A percentile compares a stretch with the other conserved stretches of the same genome.
phyloP scores from a whole-genome alignment of 2,113 vertebrate species.

The Cryptotis parvus region DNA sequence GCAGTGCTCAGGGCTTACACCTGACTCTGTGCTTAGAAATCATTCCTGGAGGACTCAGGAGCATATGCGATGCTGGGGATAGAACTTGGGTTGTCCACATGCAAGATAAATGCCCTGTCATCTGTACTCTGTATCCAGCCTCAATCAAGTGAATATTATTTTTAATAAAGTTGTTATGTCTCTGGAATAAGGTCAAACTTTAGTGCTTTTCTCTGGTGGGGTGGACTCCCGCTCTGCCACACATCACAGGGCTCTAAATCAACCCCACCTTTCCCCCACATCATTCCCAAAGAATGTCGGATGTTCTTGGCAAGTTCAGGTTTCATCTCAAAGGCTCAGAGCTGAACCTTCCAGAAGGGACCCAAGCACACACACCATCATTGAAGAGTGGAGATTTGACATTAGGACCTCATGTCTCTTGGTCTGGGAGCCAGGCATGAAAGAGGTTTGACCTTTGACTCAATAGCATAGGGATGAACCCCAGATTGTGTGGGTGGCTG shows the following conservation, averaged over 20 bases:
- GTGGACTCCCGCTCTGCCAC: background rate
- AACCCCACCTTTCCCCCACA: background rate
- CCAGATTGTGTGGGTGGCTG: background rate
- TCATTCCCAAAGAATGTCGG: background rate
- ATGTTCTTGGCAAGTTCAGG: background rate
- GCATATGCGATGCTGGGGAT: no score
- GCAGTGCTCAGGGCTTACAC: no score
- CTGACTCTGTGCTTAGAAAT: no score
- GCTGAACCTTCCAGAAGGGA: no score
- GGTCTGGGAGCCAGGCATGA: background rate
- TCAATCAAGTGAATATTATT: background rate
- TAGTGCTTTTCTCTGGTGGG: no score
- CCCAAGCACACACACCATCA: background rate
- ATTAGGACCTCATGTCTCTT: rapidly evolving
- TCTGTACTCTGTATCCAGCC: background rate
- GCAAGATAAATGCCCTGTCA: background rate
- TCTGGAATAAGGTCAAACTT: background rate
- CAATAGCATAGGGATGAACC: background rate
- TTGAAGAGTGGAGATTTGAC: no score
- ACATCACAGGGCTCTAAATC: background rate
- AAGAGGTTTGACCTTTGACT: background rate
- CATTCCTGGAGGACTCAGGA: no score
- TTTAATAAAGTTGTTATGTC: background rate
- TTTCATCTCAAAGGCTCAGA: background rate
- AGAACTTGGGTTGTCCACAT: no score